Evolutionary conservation across 2,888 invertebrate genomes (phyloP).

Genomic region (Galeopsomyia nigrocyanea): DNA sequence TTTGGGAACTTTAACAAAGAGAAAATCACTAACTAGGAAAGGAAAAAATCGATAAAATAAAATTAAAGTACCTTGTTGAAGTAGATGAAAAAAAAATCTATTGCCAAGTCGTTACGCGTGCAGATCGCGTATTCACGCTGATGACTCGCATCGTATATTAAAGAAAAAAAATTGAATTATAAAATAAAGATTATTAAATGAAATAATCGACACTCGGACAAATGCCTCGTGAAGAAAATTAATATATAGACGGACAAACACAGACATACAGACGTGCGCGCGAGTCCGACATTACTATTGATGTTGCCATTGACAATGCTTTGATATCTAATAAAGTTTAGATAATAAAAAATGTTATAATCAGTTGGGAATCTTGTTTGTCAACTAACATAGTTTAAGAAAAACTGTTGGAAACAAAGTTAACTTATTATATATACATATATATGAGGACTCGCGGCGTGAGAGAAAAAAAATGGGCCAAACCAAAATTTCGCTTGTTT

Average conservation of each 20-base stretch:
- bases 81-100: constrained; percentile 55
- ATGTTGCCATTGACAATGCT: too few relatives aligned
- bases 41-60: constrained; percentile 28
- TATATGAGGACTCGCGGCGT: constrained; percentile 1
- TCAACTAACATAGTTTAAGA: too few relatives aligned
- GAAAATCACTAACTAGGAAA: constrained; percentile 41
- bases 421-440: too few relatives aligned
- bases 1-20: background rate
- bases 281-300: too few relatives aligned
- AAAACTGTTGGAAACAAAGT: too few relatives aligned
- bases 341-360: too few relatives aligned
- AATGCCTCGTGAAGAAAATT: background rate
- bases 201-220: constrained; percentile 19
- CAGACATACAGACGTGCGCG: too few relatives aligned
- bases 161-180: constrained; percentile 17
- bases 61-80: constrained; percentile 67
- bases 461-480: constrained; percentile 10
- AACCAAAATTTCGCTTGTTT: background rate
- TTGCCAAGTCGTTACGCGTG: constrained; percentile 55
- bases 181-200: constrained; percentile 24
- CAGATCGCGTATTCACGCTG: constrained; percentile 49
- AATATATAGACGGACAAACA: too few relatives aligned
- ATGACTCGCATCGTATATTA: constrained; percentile 53
- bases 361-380: too few relatives aligned
- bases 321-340: too few relatives aligned